Evolutionary conservation across 2,888 invertebrate species (phyloP), one percentile per base, ranked within the genome.

Genomic region (Scaeva pyrastri): DNA sequence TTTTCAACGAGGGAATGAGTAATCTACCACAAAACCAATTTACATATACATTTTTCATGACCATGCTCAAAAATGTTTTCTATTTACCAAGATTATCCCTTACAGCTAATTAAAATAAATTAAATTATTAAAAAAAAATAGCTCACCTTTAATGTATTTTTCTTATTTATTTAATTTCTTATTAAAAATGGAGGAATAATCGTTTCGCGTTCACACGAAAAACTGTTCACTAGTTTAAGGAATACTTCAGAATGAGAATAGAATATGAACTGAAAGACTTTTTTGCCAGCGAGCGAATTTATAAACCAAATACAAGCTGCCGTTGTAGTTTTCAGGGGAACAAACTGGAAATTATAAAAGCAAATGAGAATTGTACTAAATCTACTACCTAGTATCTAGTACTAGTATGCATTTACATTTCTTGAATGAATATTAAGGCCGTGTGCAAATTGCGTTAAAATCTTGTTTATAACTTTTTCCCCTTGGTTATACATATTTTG

Each of bases 191-290:
- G 26, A 68, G 77, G 82, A 77, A 73, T 62, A 70, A 74, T 78
- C 78, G 83, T 43, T 43, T 50, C 19, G 74, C 78, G 66, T 74
- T 83, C 78, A 84, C 78, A 84, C 74, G 52, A 70, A 62, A 26
- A 26, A 60, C 43, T 41, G 12, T 70, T 64, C 74, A 71, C 76
- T 62, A 43, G 39, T 55, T 36, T 21, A 66, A 56, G 77, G 60
- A 80, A 68, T 72, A 55, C 72, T 77, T 50, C 39, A 68, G 52
- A 72, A 72, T 43, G 45, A 66, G 52, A 36, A 79, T 31, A 68
- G 52, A 72, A 72, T 43, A 64, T 72, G 52, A 36, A 79, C 79
- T 84, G 43, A 79, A 21, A 31, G 48, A 41, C 1, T 10, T 45
- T 78, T 84, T 66, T 26, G 6, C 19, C 52, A 60, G 36, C 16